Conservation (phyloP, 1,140 invertebrate species). For the Drosophila ambigua region DNA sequence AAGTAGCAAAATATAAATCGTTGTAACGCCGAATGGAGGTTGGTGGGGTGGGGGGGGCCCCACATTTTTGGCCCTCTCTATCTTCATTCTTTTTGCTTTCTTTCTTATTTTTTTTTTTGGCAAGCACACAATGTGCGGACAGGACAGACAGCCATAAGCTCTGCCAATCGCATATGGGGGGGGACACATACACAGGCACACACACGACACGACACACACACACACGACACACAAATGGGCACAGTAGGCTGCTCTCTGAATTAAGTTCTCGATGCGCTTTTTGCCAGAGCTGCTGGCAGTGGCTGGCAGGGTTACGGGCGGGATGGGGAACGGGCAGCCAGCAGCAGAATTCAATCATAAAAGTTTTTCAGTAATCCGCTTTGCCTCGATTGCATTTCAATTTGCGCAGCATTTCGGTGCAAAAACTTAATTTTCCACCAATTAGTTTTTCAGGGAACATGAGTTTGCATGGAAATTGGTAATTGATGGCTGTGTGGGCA, state of each 20-base stretch:
- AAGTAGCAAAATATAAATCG: constrained; percentile 82
- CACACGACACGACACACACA: not conserved
- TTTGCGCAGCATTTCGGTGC: constrained; percentile 76
- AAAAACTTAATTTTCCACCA: constrained; percentile 82
- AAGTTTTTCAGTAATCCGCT: constrained; percentile 82
- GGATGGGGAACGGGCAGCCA: constrained; percentile 5
- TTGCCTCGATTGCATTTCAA: constrained; percentile 81
- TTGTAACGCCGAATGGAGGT: constrained; percentile 36
- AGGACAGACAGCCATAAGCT: constrained; percentile 57
- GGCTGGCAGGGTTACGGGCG: not conserved
- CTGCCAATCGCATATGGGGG: constrained; percentile 67
- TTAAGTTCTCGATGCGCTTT: constrained; percentile 65
- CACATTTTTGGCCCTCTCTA: constrained; percentile 33
- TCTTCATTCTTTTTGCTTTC: not conserved
- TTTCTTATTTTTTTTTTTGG: constrained; percentile 51
- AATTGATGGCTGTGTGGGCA: constrained; percentile 63
- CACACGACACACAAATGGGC: constrained; percentile 15
- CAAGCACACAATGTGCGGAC: constrained; percentile 53
- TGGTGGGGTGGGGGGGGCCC: too few relatives aligned
- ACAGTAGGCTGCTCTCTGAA: constrained; percentile 26
- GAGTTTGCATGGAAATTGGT: constrained; percentile 19
- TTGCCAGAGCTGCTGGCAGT: constrained; percentile 29
- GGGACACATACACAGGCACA: constrained; percentile 25
- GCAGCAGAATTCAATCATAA: constrained; percentile 79
- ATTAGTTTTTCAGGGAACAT: constrained; percentile 62